Conservation (phyloP, 2,797 vertebrate genomes). For the Emydoidea blandingii region DNA sequence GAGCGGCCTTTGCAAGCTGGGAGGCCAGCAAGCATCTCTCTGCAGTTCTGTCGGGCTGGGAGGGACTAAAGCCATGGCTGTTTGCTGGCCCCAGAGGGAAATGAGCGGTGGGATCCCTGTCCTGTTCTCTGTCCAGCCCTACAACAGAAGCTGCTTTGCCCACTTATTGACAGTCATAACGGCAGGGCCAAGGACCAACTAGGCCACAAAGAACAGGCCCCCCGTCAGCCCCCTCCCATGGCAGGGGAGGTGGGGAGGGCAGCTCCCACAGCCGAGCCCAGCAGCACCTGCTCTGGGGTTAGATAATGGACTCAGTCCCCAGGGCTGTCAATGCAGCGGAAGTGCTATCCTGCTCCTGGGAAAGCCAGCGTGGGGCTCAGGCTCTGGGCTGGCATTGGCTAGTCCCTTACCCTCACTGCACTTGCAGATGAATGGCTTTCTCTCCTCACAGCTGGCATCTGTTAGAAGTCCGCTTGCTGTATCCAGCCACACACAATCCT, state of each 20-base stretch:
- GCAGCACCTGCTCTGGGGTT: neutral
- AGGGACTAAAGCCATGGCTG: too few relatives aligned
- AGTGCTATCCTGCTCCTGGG: too few relatives aligned
- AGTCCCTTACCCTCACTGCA: constrained; percentile 4
- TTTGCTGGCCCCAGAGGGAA: neutral
- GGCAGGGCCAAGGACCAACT: neutral
- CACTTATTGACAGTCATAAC: too few relatives aligned
- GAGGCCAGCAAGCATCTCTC: too few relatives aligned
- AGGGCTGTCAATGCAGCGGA: too few relatives aligned
- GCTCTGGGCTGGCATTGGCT: too few relatives aligned
- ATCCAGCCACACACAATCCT: constrained; percentile 46
- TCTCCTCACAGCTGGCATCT: neutral
- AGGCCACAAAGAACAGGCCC: too few relatives aligned
- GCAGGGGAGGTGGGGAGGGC: neutral
- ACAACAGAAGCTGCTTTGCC: neutral
- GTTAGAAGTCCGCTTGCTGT: neutral
- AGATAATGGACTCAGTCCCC: neutral
- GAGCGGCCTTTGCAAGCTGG: neutral
- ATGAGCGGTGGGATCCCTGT: neutral
- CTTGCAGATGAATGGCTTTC: constrained; percentile 38
- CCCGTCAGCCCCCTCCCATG: neutral
- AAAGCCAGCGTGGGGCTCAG: neutral
- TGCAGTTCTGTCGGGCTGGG: too few relatives aligned
- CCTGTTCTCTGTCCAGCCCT: neutral
- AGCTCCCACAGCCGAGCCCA: neutral